Base-by-base conservation (phyloP, 2,888 invertebrate species). In the Sphaeridia pumilis region DNA sequence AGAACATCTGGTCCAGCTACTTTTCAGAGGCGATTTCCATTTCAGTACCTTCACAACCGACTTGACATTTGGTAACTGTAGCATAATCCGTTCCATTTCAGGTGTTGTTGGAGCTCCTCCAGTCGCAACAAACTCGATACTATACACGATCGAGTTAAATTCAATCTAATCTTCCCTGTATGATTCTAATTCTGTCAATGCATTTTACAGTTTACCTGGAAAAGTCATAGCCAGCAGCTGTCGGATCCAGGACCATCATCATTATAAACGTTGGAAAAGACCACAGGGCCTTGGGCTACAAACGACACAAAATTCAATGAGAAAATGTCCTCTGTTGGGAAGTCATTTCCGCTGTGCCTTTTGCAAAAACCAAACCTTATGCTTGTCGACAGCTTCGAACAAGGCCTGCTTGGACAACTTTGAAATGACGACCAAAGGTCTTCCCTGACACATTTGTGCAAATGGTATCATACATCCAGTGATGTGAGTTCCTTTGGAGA, bases 211-310 rank as follows among this genome's bases (percentile, higher is more conserved):
- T n/a, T 45, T 36, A 50, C 50, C 50, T 50, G 2, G 50, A 25
- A 17, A 58, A 54, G 36, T 63, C 63, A 36, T 58, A 60, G 2
- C 56, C 53, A 1, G 22, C 10, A 17, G 60, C 58, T 4, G 56
- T 57, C 1, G 58, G 52, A 51, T 61, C 59, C 44, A 54, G 47
- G 2, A 61, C 60, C 5, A 63, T 42, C 25, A 54, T 22, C 10
- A 60, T 22, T 1, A 63, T 50, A 44, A 63, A 59, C n/a, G 60
- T 58, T 25, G 61, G 61, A 49, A 63, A 63, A n/a, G 57, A 59
- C 44, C 56, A 63, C 24, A 63, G 51, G 5, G 57, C 51, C 27
- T 57, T 55, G 10, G 63, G 63, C 61, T 62, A 34, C 12, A 31
- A 46, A 10, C 44, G 22, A 51, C 5, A 20, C 7, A 12, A 26